Base-by-base conservation (phyloP, 1,140 invertebrate species). In the Drosophila pandora region DNA sequence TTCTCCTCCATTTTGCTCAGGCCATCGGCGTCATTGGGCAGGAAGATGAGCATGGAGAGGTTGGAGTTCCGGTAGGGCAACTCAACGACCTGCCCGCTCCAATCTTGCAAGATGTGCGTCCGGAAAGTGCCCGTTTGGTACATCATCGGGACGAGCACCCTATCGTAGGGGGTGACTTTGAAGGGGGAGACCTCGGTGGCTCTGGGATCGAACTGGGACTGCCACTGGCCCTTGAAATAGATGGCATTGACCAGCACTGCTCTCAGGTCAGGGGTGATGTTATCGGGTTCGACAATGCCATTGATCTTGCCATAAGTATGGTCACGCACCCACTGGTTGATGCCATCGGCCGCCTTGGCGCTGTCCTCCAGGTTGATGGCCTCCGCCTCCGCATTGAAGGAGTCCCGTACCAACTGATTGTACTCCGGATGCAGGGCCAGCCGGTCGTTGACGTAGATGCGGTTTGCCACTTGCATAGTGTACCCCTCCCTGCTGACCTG, bases 191-290 rank as follows among this genome's bases (percentile, higher is more conserved):
- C 41, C 3, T 13, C 56, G 2, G 80, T 89, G 1, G 12, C 3
- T 37, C 49, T 13, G 1, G 56, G 37, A 9, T 69, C n/a, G 34
- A 90, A 92, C 22, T 60, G 39, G 30, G 79, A 65, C 25, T 70
- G 50, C 90, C 91, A 91, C 17, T 76, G 68, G 25, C 89, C 90
- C 45, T 88, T 91, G 47, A 96, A 96, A 79, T 95, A 94, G 34
- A 96, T 92, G 3, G 95, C 95, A 82, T 95, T 96, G 0, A 94
- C 91, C 4, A 95, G 89, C 13, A 95, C 91, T 43, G 95, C 62
- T 32, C 37, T 91, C 72, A 92, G 92, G 1, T 78, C 45, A 0
- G 9, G 0, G 32, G 62, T 55, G 2, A 93, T 47, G n/a, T 72
- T 75, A 55, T 55, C 90, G 41, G 90, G 32, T 1, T 76, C 12